Evolutionary conservation across 2,797 vertebrate genomes (phyloP), one percentile per base, ranked within the genome.

Genomic region (Pterois miles): DNA sequence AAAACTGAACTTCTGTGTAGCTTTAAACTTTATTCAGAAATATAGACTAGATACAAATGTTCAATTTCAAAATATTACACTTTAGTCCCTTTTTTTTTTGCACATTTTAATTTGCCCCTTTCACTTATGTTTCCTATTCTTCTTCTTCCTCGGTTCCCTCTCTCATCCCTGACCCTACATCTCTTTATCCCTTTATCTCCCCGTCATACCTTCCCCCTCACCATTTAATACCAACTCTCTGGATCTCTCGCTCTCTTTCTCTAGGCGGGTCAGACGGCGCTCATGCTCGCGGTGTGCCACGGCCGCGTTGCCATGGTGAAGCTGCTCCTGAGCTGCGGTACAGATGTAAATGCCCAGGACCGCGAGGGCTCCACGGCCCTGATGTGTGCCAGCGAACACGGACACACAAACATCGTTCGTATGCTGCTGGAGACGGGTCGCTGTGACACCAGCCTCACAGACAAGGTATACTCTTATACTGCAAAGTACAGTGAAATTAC

Each of bases 261-360:
- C 59, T 54, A 96, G 96, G 95, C 95, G 2, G 97, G 97, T 38
- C 98, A 97, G 95, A 99, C 98, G 0, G 98, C 98, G 0, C 94
- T 99, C 88, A 98, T 99, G 96, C 95, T 99, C 29, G 98, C 96
- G 2, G 96, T 98, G 43, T 97, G 96, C 92, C 98, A 99, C 1
- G 97, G 97, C 16, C 93, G 97, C 38, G 94, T 95, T 3, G 96
- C 97, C 92, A 99, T 98, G 98, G 98, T 98, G 76, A 95, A 93
- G 60, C 95, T 98, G 11, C 95, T 99, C 64, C 94, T 99, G 83
- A 90, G 93, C 65, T 97, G 96, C 81, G 93, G 89, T 9, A 96
- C 97, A 0, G 95, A 98, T 6, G 91, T 97, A 76, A 98, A 99
- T 90, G 92, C 96, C 71, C 97, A 97, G 91, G 98, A 99, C 73